Conservation (phyloP, 1,140 invertebrate species). For the Drosophila gunungcola region DNA sequence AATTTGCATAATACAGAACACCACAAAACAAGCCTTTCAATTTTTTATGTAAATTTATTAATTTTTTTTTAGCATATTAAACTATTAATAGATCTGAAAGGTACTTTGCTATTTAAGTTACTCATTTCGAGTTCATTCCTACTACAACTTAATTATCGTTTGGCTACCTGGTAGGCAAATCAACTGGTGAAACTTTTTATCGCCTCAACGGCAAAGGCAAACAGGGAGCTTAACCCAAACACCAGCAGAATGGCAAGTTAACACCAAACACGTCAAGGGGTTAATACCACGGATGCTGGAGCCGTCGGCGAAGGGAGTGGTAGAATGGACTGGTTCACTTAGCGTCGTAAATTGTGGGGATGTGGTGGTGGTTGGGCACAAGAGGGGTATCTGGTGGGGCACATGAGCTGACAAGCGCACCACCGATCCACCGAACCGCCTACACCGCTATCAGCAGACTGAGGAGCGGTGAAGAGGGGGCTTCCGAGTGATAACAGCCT, state of each 20-base stretch:
- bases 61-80: background rate
- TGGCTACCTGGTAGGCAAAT: conserved; percentile 63
- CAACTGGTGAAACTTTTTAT: conserved; percentile 64
- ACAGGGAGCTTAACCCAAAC: conserved; percentile 83
- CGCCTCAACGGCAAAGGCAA: conserved; percentile 59
- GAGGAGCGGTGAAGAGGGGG: conserved; percentile 2
- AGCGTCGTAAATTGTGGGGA: conserved; percentile 54
- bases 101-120: conserved; percentile 7
- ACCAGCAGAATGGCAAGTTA: conserved; percentile 78
- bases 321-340: background rate
- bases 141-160: conserved; percentile 26
- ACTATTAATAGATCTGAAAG: background rate
- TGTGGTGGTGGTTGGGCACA: background rate
- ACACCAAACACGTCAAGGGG: conserved; percentile 80
- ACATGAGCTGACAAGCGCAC: conserved; percentile 57
- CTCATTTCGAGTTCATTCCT: conserved; percentile 18
- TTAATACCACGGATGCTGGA: conserved; percentile 68
- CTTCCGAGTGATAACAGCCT: conserved; percentile 27
- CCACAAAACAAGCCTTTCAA: too few relatives aligned
- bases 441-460: conserved; percentile 48
- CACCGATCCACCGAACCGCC: conserved; percentile 21
- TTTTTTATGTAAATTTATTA: too few relatives aligned
- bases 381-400: conserved; percentile 29
- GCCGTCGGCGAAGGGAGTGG: background rate
- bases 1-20: too few relatives aligned